Evolutionary conservation across 2,797 vertebrate species (phyloP), one percentile per base, ranked within the genome.

Genomic region (Masticophis lateralis): DNA sequence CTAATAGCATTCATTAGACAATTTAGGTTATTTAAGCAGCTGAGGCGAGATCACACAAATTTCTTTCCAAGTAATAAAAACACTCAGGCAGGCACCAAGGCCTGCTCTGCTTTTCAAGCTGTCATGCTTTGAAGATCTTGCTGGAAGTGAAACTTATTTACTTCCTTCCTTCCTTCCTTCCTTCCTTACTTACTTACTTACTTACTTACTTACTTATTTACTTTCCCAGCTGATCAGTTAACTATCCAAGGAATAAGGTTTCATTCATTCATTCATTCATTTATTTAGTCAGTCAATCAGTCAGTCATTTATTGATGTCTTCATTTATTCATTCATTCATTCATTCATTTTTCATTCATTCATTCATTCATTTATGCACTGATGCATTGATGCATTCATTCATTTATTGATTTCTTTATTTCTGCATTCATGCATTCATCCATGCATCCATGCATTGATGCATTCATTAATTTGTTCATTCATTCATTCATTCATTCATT

Each of bases 181-280:
- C 94, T 89, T 74, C 11, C 10, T 63, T 63, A 0, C 51, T 95
- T 96, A 94, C 57, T 59, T 59, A 18, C 59, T 60, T 25, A 22
- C 60, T 63, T 63, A 0, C 10, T 63, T 63, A 0, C 51, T 95
- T 59, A 5, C 59, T 60, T 25, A 22, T 22, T 61, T 61, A 22
- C 93, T 90, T 74, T 47, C 88, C 3, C 13, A n/a, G 92, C 93
- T 95, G 96, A 95, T 89, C 94, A 92, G 8, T 91, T 97, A 96
- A 37, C 96, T 96, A 97, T 93, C 32, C 91, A 90, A 87, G 94
- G 92, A 93, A 61, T 59, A 91, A 92, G 93, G 93, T 96, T 94
- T 37, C 32, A 69, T 69, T 69, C 27, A 63, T 12, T 53, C 9
- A 10, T 2, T 53, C 51, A 37, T 37, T 37, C 37, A 37, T 37